phyloP scores from a whole-genome alignment of 2,113 vertebrate genomes.

The Aramus guarauna region DNA sequence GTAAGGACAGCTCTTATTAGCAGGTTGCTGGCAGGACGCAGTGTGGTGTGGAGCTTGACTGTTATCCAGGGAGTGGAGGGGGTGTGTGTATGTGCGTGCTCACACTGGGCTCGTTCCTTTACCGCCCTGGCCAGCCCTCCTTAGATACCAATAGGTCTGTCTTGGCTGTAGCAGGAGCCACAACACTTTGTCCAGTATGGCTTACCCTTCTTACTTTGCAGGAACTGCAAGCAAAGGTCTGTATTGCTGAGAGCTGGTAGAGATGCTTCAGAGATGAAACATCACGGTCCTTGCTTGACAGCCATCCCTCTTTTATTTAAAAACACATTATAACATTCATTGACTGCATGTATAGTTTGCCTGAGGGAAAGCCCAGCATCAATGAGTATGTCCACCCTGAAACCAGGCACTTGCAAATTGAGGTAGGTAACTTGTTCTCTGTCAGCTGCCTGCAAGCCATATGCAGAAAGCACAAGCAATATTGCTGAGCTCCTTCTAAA shows the following conservation, averaged over 20 bases:
- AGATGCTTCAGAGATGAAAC: not conserved
- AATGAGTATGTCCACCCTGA: not conserved
- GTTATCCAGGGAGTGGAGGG: not conserved
- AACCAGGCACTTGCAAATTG: not conserved
- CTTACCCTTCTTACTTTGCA: not conserved
- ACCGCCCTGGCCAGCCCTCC: not conserved
- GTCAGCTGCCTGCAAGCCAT: not conserved
- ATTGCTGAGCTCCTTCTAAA: not conserved
- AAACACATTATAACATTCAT: not conserved
- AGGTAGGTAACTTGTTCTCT: not conserved
- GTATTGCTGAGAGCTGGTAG: not conserved
- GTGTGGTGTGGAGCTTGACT: rapidly evolving
- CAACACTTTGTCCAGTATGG: not conserved
- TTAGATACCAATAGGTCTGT: not conserved
- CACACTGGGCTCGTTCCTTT: not conserved
- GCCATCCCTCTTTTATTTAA: not conserved
- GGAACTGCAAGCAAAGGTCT: not conserved
- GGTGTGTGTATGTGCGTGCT: rapidly evolving
- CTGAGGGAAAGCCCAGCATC: not conserved
- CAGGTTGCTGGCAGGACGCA: not conserved
- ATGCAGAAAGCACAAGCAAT: not conserved
- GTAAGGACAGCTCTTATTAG: not conserved
- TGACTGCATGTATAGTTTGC: not conserved
- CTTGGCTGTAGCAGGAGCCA: not conserved
- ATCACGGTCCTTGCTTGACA: rapidly evolving